Evolutionary conservation across 1,140 invertebrate species (phyloP), one percentile per base, ranked within the genome.

Genomic region (Drosophila santomea): DNA sequence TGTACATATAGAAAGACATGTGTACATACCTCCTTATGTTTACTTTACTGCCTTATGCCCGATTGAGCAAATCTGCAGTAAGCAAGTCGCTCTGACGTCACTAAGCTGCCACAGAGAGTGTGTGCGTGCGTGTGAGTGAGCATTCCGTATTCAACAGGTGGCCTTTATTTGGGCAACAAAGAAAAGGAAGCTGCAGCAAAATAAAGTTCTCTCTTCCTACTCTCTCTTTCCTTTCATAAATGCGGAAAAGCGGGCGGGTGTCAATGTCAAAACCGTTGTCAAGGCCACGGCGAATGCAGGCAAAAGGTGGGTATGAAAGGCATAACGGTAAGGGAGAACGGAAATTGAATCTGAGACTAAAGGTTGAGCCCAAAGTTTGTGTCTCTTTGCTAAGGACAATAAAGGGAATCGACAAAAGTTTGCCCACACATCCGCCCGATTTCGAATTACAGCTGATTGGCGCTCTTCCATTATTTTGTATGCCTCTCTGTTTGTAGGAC

Each of bases 221-320:
- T 39, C 11, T 55, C 12, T 63, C 12, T 54, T 35, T 2, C 11
- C 28, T 28, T 12, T 5, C 23, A 20, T 32, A 47, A 11, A 17
- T 25, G 32, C 23, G 50, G 32, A 15, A 17, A 41, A 20, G 20
- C 11, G 43, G 43, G 66, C 28, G 41, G 47, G 54, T 54, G 60
- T 75, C 73, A 75, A 75, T 75, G 73, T 59, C 73, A 76, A 75
- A 75, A 66, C 20, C 47, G 61, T 75, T 75, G 72, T 59, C 73
- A 75, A 75, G 73, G 73, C 47, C 72, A 75, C 60, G 50, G 17
- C 48, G 47, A 25, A 25, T 28, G 36, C 62, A 54, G n/a, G 4
- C 45, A 11, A 39, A 23, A 12, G 23, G 11, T 32, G 44, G 11
- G 17, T 57, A 50, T 47, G 63, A 44, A 20, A 14, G 62, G 28